A percentile compares a stretch with the other conserved stretches of the same genome.
These are phyloP conservation scores for Drosophila neonasuta DNA, from an alignment of 2,888 invertebrate species.

Conservation along the genomic window DNA sequence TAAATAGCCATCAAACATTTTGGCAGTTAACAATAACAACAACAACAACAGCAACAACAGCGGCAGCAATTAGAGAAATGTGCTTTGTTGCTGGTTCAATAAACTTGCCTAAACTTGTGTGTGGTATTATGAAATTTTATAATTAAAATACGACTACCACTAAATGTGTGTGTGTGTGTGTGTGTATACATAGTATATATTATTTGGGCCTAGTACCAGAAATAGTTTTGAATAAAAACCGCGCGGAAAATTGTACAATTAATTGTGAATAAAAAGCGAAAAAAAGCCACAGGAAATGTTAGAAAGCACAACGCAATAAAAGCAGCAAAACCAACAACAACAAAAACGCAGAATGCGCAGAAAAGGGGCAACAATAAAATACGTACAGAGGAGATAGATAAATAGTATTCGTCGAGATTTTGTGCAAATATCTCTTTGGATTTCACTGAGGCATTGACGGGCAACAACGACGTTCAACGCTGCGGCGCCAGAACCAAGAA, in stretches of 20 bases:
- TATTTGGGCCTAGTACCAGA: conserved; percentile 14
- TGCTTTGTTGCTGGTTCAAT: conserved; percentile 56
- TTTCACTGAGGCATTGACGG: conserved; percentile 38
- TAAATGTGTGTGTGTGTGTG: not conserved
- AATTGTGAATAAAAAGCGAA: conserved; percentile 46
- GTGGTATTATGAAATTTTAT: conserved; percentile 31
- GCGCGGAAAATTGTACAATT: conserved; percentile 55
- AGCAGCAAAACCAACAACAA: conserved; percentile 11
- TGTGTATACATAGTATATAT: not conserved
- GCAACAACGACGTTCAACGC: not conserved
- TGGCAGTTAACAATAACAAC: conserved; percentile 22
- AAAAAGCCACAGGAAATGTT: conserved; percentile 53
- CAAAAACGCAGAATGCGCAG: conserved; percentile 8
- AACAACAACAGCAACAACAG: conserved; percentile 3
- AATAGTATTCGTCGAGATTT: conserved; percentile 21
- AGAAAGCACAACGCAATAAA: conserved; percentile 33
- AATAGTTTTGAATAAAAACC: conserved; percentile 45
- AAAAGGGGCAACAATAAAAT: conserved; percentile 31
- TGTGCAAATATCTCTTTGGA: conserved; percentile 49
- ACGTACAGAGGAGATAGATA: not conserved
- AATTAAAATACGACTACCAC: conserved; percentile 46
- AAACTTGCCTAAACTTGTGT: conserved; percentile 47
- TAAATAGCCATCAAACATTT: conserved; percentile 59
- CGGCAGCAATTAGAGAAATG: conserved; percentile 10
- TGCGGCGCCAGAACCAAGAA: conserved; percentile 27